phyloP scores from a whole-genome alignment of 1,140 invertebrate species.

The Asbolus verrucosus region DNA sequence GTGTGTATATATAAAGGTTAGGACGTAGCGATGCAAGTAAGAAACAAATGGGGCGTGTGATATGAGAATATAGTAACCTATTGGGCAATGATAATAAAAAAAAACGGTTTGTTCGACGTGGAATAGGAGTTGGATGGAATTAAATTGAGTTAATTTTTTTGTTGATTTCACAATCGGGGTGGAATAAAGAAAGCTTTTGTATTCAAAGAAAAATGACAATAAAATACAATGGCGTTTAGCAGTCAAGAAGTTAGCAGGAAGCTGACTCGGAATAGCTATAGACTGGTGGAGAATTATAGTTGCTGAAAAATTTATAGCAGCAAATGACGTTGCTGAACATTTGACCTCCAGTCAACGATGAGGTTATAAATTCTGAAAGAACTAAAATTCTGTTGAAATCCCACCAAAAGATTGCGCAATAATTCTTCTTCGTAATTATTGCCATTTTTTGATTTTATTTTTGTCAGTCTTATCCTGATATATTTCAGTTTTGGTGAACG shows the following conservation, averaged over 20 bases:
- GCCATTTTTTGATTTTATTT: conserved; percentile 34
- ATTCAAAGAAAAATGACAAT: conserved; percentile 18
- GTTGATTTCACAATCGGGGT: conserved; percentile 1
- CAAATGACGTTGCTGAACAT: conserved; percentile 33
- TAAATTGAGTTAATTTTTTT: neutral
- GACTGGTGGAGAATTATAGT: conserved; percentile 35
- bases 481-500: conserved; percentile 49
- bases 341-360: conserved; percentile 25
- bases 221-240: conserved; percentile 23
- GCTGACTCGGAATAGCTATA: no score
- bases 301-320: conserved; percentile 26
- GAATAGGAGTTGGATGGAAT: neutral
- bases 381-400: conserved; percentile 7
- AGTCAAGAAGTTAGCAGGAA: no score
- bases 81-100: conserved; percentile 4
- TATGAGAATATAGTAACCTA: conserved; percentile 6
- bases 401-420: conserved; percentile 11
- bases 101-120: no score
- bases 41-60: conserved; percentile 15
- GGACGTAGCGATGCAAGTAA: no score
- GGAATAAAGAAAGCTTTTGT: no score
- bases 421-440: conserved; percentile 32
- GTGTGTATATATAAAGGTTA: no score
- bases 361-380: conserved; percentile 22
- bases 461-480: conserved; percentile 45